phyloP scores from a whole-genome alignment of 2,113 vertebrate genomes.

The Gyps fulvus region DNA sequence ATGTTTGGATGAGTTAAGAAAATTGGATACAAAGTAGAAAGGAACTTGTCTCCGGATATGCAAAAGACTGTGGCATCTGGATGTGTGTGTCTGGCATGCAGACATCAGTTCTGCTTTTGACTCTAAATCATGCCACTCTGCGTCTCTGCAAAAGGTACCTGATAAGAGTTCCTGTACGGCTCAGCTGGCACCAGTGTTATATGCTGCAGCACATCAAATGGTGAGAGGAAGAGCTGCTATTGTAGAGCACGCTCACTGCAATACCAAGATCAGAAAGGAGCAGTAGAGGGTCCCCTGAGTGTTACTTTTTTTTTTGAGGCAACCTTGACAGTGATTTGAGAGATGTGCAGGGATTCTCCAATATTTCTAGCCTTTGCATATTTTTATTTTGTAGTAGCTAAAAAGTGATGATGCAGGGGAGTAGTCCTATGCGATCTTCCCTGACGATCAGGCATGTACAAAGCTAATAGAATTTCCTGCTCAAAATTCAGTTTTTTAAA shows the following conservation, averaged over 20 bases:
- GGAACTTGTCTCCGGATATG: neutral
- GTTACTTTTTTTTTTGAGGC: neutral
- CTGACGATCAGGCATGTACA: neutral
- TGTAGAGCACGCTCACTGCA: neutral
- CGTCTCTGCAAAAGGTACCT: neutral
- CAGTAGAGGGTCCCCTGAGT: neutral
- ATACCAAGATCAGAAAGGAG: neutral
- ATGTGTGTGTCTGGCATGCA: neutral
- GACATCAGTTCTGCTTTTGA: neutral
- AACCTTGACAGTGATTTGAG: neutral
- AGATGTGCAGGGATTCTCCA: neutral
- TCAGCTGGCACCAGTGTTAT: neutral
- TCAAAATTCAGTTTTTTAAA: neutral
- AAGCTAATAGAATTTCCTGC: neutral
- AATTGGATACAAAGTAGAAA: neutral
- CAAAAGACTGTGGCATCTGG: neutral
- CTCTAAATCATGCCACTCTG: neutral
- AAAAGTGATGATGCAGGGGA: neutral
- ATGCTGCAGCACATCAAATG: neutral
- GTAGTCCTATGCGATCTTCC: neutral
- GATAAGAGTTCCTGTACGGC: neutral
- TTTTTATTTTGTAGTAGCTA: neutral
- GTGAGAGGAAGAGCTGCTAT: neutral
- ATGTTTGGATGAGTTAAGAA: neutral
- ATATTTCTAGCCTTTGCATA: neutral